Evolutionary conservation across 2,797 vertebrate genomes (phyloP), one percentile per base, ranked within the genome.

Genomic region (Columba guinea): DNA sequence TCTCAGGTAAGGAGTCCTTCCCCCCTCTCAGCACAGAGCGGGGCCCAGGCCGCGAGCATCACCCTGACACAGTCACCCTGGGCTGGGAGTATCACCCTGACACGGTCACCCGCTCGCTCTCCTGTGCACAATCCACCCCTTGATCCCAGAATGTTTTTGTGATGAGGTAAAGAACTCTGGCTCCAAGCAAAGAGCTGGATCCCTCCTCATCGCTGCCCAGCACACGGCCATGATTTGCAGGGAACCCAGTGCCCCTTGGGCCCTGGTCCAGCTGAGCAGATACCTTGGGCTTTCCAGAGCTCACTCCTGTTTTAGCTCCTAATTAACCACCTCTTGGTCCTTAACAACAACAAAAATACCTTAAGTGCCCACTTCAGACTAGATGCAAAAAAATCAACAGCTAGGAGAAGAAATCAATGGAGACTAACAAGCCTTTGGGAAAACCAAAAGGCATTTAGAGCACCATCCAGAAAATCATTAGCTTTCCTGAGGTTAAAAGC

Each of bases 361-460:
- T 35, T 27, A 77, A 90, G 86, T 75, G 87, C 37, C 56, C 9
- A 12, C 78, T 87, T 76, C 10, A 27, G 67, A 94, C 34, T 48
- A 74, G 58, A 89, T 41, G 34, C 12, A 67, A 79, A 71, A 67
- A 80, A 75, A 82, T 60, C 83, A 80, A 80, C 93, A 89, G 37
- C 71, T 30, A 83, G 22, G 32, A 92, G 81, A 90, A 85, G 46
- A 94, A 84, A 95, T 89, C 86, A 46, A 87, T 74, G 53, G 58
- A 93, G 70, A 84, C 68, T 78, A 94, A 92, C 77, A 93, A 93
- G 86, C 71, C 83, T 90, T 49, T 5, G 11, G 77, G 41, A 94
- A 95, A 96, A 82, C 60, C 90, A 89, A 68, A 94, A 90, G 86
- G 91, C 78, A 74, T 90, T 88, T 81, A 94, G 17, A 84, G 56